Conservation (phyloP, 2,113 vertebrate species). For the Hydrolagus affinis region DNA sequence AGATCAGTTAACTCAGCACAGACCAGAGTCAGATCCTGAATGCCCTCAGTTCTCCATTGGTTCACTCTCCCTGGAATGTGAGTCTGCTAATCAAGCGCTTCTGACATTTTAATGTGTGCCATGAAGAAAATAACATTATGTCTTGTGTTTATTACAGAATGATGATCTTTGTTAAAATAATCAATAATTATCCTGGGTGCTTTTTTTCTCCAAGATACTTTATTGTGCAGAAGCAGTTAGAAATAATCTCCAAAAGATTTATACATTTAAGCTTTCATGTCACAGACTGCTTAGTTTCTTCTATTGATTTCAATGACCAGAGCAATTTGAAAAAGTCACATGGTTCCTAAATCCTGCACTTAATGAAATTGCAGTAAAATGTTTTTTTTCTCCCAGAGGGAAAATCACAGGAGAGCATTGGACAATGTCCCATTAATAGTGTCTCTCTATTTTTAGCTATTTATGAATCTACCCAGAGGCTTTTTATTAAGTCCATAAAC, state of each 20-base stretch:
- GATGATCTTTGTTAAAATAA: too few species aligned
- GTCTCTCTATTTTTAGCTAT: slow-evolving; percentile 21
- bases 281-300: background rate
- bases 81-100: too few species aligned
- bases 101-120: too few species aligned
- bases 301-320: background rate
- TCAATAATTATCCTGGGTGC: background rate
- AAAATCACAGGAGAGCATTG: background rate
- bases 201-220: background rate
- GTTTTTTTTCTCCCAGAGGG: slow-evolving; percentile 1
- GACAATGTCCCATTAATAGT: slow-evolving; percentile 4
- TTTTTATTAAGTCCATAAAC: background rate
- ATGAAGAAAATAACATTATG: too few species aligned
- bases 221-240: background rate
- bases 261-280: background rate
- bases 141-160: too few species aligned
- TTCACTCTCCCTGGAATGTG: too few species aligned
- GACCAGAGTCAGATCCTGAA: too few species aligned
- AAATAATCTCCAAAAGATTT: background rate
- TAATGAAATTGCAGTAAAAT: background rate
- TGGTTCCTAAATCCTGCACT: background rate
- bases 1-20: too few species aligned
- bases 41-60: too few species aligned
- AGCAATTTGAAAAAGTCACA: slow-evolving; percentile 12
- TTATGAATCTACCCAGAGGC: background rate